phyloP scores from a whole-genome alignment of 2,888 invertebrate species.

The Campoplex capitator region DNA sequence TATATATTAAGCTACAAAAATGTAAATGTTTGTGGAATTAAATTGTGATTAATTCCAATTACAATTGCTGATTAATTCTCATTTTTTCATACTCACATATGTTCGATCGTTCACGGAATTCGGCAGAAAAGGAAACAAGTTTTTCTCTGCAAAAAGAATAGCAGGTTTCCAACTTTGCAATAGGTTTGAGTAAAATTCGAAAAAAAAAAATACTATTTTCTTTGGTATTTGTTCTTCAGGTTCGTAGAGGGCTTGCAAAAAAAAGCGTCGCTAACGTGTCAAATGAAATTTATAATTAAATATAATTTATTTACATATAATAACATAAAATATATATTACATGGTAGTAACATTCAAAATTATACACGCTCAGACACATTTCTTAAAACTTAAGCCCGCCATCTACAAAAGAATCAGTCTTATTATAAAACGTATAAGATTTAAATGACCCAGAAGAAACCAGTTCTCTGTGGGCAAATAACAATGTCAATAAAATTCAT shows the following conservation, averaged over 20 bases:
- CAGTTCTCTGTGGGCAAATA: constrained; percentile 17
- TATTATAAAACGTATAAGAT: constrained; percentile 50
- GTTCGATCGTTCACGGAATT: neutral
- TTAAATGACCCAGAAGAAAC: constrained; percentile 6
- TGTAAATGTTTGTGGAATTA: constrained; percentile 1
- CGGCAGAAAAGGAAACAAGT: neutral
- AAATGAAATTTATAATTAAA: constrained; percentile 11
- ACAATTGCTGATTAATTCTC: neutral
- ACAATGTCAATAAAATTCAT: neutral
- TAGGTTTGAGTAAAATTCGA: too few relatives aligned
- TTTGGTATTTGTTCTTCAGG: neutral
- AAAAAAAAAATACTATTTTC: too few relatives aligned
- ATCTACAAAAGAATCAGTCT: constrained; percentile 66
- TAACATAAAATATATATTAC: constrained; percentile 35
- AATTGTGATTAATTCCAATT: neutral
- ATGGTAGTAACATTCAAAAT: constrained; percentile 45
- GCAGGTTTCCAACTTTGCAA: neutral
- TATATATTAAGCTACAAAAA: neutral
- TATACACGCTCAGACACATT: constrained; percentile 36
- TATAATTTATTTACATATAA: constrained; percentile 49
- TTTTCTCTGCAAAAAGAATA: neutral
- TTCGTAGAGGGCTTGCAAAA: neutral
- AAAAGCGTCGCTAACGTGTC: neutral
- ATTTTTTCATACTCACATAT: neutral
- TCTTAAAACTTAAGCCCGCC: constrained; percentile 36